phyloP scores from a whole-genome alignment of 1,140 invertebrate genomes.

The Philotrypesis tridentata region DNA sequence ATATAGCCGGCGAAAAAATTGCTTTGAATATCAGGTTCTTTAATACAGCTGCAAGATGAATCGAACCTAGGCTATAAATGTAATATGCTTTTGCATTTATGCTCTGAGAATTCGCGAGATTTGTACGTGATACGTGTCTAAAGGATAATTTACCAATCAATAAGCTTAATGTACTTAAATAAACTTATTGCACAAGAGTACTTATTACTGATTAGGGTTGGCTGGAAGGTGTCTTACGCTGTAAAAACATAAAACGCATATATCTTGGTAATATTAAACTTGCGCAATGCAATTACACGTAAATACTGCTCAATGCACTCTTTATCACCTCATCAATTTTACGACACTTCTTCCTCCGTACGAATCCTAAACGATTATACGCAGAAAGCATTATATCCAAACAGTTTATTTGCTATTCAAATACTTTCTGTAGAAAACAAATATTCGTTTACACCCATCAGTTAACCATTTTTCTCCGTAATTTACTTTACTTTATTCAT shows the following conservation, averaged over 20 bases:
- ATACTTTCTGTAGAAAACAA: too few species aligned
- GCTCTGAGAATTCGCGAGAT: not conserved
- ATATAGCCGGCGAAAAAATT: conserved; percentile 27
- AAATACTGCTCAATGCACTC: not conserved
- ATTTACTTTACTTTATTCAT: too few species aligned
- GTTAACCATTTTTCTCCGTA: not conserved
- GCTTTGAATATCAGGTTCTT: conserved; percentile 21
- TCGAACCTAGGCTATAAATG: not conserved
- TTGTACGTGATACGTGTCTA: not conserved
- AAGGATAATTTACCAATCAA: not conserved
- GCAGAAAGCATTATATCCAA: not conserved
- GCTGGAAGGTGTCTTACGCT: not conserved
- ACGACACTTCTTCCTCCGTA: not conserved
- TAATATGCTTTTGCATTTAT: not conserved
- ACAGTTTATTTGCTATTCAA: not conserved
- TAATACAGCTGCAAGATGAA: not conserved
- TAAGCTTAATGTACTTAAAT: not conserved
- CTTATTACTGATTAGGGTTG: not conserved
- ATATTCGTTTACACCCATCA: too few species aligned
- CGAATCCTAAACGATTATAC: not conserved
- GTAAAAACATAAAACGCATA: not conserved
- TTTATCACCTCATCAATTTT: not conserved
- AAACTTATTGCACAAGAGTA: not conserved
- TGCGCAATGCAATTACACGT: not conserved
- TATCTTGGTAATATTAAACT: not conserved